Percentiles rank a stretch among this genome's conserved stretches.
phyloP scores from a whole-genome alignment of 2,797 vertebrate genomes.

The Pachyuromys duprasi region DNA sequence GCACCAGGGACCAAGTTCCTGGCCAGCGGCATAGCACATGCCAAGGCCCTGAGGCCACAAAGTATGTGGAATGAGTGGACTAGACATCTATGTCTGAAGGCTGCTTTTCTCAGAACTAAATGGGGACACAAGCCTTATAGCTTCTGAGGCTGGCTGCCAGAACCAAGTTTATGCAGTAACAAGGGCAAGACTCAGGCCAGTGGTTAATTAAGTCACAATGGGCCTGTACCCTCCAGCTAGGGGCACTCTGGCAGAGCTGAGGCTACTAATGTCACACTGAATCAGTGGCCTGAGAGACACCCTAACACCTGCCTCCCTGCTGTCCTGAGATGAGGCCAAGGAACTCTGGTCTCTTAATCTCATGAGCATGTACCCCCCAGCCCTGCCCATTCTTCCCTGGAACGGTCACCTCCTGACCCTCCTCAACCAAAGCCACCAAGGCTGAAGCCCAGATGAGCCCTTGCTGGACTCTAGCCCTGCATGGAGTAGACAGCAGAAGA shows the following conservation, averaged over 20 bases:
- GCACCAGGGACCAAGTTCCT: background rate
- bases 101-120: conserved; percentile 15
- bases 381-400: background rate
- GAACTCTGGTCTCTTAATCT: background rate
- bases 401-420: background rate
- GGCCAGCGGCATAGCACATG: background rate
- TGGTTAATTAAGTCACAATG: background rate
- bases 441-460: background rate
- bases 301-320: background rate
- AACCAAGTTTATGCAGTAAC: background rate
- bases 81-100: background rate
- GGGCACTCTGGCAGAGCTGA: fast-evolving
- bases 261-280: background rate
- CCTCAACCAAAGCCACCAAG: background rate
- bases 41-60: background rate
- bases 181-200: background rate
- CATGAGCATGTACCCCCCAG: no score
- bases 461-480: background rate
- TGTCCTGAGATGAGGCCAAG: background rate
- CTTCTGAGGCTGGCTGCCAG: background rate
- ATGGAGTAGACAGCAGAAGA: background rate
- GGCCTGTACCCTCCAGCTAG: no score
- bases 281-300: no score
- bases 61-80: background rate
- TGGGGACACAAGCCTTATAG: background rate